Percentiles rank a stretch among this genome's conserved stretches.
These are phyloP conservation scores for Pristionchus entomophagus DNA, from an alignment of 2,888 invertebrate species.

Conservation along the genomic window DNA sequence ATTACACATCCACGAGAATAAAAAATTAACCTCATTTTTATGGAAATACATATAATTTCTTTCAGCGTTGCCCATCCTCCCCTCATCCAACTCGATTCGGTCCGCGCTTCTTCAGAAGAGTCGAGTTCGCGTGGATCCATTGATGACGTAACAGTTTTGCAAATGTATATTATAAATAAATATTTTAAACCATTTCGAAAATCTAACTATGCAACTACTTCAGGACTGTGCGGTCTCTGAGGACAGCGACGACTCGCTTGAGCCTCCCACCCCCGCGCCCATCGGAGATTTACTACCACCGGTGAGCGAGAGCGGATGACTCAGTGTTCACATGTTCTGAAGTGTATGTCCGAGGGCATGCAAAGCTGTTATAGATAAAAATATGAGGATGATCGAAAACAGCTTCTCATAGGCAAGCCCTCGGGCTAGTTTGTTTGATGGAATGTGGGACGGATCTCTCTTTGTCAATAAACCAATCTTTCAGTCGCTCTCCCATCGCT, in stretches of 20 bases:
- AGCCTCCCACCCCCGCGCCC: conserved; percentile 22
- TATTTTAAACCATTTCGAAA: neutral
- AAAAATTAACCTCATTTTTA: no score
- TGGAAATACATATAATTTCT: no score
- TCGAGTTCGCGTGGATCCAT: conserved; percentile 2
- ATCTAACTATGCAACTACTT: no score
- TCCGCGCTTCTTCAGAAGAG: neutral
- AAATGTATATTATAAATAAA: no score
- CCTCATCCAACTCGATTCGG: conserved; percentile 39
- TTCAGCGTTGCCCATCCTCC: conserved; percentile 24
- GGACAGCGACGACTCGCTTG: neutral
- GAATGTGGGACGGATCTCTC: no score
- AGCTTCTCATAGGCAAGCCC: no score
- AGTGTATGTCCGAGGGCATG: no score
- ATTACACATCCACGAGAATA: no score
- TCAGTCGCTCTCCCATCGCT: conserved; percentile 6
- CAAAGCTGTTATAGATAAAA: neutral
- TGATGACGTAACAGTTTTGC: neutral
- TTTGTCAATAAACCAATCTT: neutral
- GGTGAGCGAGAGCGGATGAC: neutral
- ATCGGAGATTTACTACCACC: conserved; percentile 35
- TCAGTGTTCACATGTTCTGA: no score
- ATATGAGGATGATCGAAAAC: neutral
- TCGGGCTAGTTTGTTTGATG: no score
- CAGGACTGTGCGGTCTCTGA: neutral